These are phyloP conservation scores for Laticauda laticaudata DNA, from an alignment of 2,113 vertebrate genomes.

Conservation along the genomic window DNA sequence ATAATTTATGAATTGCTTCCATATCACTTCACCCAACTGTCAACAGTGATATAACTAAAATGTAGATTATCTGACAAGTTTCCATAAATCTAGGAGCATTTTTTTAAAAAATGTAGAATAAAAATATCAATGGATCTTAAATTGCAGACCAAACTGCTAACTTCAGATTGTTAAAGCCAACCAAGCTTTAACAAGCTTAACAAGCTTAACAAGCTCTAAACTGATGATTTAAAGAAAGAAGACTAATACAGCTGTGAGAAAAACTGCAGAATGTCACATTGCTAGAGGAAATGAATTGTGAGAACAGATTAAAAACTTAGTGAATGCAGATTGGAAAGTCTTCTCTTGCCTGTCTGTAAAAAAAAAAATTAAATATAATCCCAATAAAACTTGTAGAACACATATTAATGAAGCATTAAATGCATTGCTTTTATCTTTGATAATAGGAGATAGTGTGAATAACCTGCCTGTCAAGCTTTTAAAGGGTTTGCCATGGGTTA, in stretches of 20 bases:
- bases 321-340: conserved; percentile 31
- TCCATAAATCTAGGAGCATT: neutral
- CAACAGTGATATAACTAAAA: neutral
- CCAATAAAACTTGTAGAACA: conserved; percentile 40
- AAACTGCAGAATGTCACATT: neutral
- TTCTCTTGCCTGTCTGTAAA: conserved; percentile 31
- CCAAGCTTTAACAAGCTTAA: too few species aligned
- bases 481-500: conserved; percentile 37
- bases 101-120: neutral
- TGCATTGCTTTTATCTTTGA: conserved; percentile 32
- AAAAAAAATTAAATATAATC: conserved; percentile 28
- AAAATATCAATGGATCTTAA: neutral
- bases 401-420: conserved; percentile 36
- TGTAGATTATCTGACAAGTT: neutral
- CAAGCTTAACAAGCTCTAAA: neutral
- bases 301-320: conserved; percentile 38
- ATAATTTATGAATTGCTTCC: neutral
- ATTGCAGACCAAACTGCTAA: neutral
- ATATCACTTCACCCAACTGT: neutral
- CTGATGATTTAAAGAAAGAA: neutral
- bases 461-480: conserved; percentile 36
- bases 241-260: neutral
- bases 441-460: conserved; percentile 31
- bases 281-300: conserved; percentile 31
- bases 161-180: neutral